phyloP scores from a whole-genome alignment of 1,140 invertebrate species.

The Atta cephalotes region DNA sequence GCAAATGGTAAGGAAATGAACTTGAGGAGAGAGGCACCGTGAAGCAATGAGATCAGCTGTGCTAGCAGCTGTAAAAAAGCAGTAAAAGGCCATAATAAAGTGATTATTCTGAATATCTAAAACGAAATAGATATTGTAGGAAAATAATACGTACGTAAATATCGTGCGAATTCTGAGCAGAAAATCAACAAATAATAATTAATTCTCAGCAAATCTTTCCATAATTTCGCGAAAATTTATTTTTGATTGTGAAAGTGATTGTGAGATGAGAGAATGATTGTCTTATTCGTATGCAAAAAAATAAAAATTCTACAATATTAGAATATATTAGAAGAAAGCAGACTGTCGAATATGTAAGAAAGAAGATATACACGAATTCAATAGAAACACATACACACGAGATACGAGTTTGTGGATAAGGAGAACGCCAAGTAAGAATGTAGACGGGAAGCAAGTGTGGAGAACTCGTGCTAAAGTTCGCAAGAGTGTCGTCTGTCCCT shows the following conservation, averaged over 20 bases:
- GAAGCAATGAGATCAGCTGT: conserved; percentile 35
- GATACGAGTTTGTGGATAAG: neutral
- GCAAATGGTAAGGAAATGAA: conserved; percentile 57
- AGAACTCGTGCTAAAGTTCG: conserved; percentile 76
- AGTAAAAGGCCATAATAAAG: conserved; percentile 44
- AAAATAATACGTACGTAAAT: conserved; percentile 48
- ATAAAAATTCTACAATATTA: neutral
- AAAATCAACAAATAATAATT: conserved; percentile 10
- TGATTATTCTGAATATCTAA: conserved; percentile 41
- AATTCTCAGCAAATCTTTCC: neutral
- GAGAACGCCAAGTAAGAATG: neutral
- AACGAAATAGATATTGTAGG: neutral
- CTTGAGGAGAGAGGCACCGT: neutral
- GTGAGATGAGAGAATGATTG: neutral
- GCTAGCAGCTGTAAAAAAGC: too few species aligned
- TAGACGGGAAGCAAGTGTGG: conserved; percentile 41
- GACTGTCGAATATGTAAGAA: conserved; percentile 34
- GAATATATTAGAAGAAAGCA: conserved; percentile 3
- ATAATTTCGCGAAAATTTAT: conserved; percentile 19
- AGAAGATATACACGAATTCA: conserved; percentile 29
- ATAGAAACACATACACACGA: conserved; percentile 7
- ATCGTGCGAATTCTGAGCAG: neutral
- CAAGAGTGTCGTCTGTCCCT: conserved; percentile 77
- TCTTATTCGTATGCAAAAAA: neutral
- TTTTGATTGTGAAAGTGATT: neutral